Evolutionary conservation across 35 echinoderm and acorn worm genomes (phyloP), one percentile per base, ranked within the genome.

Genomic region (Eucidaris tribuloides): DNA sequence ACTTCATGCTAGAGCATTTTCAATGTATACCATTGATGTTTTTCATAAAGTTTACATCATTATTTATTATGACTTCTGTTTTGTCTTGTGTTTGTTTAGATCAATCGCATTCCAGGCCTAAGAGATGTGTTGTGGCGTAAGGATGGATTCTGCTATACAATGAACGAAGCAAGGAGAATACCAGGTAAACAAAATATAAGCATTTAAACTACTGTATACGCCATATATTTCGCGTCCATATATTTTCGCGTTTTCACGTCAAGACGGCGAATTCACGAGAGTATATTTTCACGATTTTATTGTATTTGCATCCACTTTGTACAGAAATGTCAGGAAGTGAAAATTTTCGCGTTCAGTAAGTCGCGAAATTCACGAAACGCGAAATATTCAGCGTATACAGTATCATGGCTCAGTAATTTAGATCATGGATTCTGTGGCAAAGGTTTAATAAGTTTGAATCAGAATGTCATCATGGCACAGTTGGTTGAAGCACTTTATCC

Each of bases 111-210:
- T 30, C 82, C 90, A 24, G 95, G 95, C 44, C 86, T 98, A 42
- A 85, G 90, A 62, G 83, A 98, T 59, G 50, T 89, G 20, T 79
- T 98, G 42, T 93, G 95, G 95, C 79, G 83, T 42, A 98, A 98
- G 50, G 95, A 98, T 87, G 91, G 71, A 7, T 90, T 98, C 45
- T 98, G 95, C 58, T 71, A 93, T 43, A 88, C 90, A 42, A 89
- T 86, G 70, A 93, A 92, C 86, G 84, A 92, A 78, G 95, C 90
- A 15, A 76, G 86, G 33, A 86, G 83, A 52, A 86, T 98, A 6
- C 95, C 90, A 71, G 80, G 95, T 98, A 63, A 83, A 83, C 19
- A 32, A 22, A 42, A 40, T 7, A 20, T n/a, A 29, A 1, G 30
- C 7, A 31, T 39, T 11, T 78, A 18, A 36, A 19, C 17, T 11